Evolutionary conservation across 2,888 invertebrate genomes (phyloP), one percentile per base, ranked within the genome.

Genomic region (Erannis defoliaria): DNA sequence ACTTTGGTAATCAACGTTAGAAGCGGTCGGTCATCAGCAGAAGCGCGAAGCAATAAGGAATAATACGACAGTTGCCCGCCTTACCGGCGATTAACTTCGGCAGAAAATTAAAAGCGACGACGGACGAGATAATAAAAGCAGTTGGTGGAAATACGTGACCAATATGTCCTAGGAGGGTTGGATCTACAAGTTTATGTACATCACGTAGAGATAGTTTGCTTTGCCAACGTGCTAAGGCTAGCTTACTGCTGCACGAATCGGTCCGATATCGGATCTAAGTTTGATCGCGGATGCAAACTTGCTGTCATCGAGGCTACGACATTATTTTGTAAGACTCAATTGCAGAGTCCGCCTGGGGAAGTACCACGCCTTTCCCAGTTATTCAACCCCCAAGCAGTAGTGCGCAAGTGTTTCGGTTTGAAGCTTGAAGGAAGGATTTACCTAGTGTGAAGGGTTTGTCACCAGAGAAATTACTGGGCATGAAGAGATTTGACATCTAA

Each of bases 121-220:
- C 78, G 74, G 78, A 76, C 61, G 78, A 81, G 82, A 85, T 86
- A 87, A 87, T 87, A 89, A 88, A 88, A 86, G 84, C 83, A 84
- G 84, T 83, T 80, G 84, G 81, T 75, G 78, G 74, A 80, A 82
- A 80, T 84, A 90, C 90, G 90, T 90, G 90, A 90, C 89, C 90
- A 89, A 90, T 91, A 88, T 86, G 88, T 89, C 86, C 81, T 80
- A 67, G 74, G 82, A 75, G 81, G 78, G 79, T 78, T 77, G 77
- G 68, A 68, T 70, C 67, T 16, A 35, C 16, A 55, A 70, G 76
- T 83, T 85, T 88, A 90, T 90, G 89, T 89, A 76, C 74, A 81
- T 86, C 90, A 90, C 90, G 90, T 90, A 72, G 69, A 70, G 69
- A 74, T 84, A 89, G 89, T 89, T 90, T 90, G 88, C 88, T 88